Evolutionary conservation across 2,113 vertebrate species (phyloP).

Genomic region (Pygoscelis adeliae): DNA sequence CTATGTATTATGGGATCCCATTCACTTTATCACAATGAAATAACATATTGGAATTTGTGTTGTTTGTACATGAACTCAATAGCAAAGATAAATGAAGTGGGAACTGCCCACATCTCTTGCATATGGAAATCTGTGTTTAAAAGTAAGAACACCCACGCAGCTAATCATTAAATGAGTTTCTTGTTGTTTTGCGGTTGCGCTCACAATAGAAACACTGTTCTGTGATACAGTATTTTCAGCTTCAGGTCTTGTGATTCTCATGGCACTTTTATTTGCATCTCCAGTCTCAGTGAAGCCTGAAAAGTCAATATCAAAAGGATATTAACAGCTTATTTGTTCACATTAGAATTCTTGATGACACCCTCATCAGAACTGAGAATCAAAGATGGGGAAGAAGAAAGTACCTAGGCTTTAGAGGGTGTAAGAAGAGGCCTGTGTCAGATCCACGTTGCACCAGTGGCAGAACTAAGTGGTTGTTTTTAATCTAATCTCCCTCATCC

Average conservation of each 20-base stretch:
- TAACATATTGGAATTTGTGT: background rate
- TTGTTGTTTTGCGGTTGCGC: background rate
- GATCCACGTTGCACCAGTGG: background rate
- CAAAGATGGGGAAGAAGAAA: background rate
- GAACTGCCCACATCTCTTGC: background rate
- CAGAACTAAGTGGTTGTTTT: background rate
- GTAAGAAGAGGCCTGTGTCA: background rate
- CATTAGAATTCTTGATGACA: background rate
- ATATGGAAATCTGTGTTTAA: conserved; percentile 20
- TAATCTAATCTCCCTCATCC: background rate
- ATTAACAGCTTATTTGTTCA: background rate
- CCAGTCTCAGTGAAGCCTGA: background rate
- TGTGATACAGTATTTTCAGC: background rate
- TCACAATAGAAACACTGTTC: conserved; percentile 5
- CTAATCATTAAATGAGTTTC: background rate
- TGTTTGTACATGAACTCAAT: background rate
- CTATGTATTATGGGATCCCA: background rate
- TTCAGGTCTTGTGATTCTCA: background rate
- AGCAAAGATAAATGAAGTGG: conserved; percentile 4
- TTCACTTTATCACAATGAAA: background rate
- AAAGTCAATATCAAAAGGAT: background rate
- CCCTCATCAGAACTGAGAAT: background rate
- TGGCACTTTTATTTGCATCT: background rate
- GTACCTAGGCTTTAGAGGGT: background rate
- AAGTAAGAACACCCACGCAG: conserved; percentile 39